Evolutionary conservation across 2,888 invertebrate genomes (phyloP).

Genomic region (Bhutanitis thaidina): DNA sequence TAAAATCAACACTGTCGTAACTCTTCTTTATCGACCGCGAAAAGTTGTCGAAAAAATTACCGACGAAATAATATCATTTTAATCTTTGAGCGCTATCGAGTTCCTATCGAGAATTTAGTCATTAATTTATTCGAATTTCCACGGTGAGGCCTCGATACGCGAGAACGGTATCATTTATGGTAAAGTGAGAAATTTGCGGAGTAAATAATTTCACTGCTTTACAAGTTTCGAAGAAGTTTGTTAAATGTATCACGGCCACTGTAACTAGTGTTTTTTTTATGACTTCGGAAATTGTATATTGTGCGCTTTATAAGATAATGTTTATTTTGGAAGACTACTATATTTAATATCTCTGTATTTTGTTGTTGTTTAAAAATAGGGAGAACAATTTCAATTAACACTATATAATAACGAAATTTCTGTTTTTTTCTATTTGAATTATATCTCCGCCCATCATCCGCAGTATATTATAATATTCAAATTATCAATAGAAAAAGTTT

Average conservation of each 20-base stretch:
- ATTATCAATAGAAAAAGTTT: too few species aligned
- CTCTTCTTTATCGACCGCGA: constrained; percentile 56
- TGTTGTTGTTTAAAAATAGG: too few species aligned
- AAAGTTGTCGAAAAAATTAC: constrained; percentile 38
- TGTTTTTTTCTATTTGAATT: too few species aligned
- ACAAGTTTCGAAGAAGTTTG: constrained; percentile 22
- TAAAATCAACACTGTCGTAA: constrained; percentile 62
- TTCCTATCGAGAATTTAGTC: constrained; percentile 29
- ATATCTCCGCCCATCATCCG: too few species aligned
- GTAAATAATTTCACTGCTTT: constrained; percentile 21
- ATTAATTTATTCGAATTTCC: constrained; percentile 29
- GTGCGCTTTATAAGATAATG: not conserved
- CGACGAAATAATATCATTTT: constrained; percentile 42
- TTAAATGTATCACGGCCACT: constrained; percentile 8
- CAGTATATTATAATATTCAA: too few species aligned
- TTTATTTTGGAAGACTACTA: not conserved
- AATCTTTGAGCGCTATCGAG: constrained; percentile 31
- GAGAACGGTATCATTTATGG: constrained; percentile 30
- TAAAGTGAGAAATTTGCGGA: constrained; percentile 26
- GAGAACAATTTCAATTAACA: too few species aligned
- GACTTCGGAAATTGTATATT: not conserved
- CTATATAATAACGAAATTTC: too few species aligned
- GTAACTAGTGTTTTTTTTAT: not conserved
- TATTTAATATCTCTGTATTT: too few species aligned
- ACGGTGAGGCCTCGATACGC: constrained; percentile 20